Evolutionary conservation across 2,113 vertebrate species (phyloP).

Genomic region (Prunella himalayana): DNA sequence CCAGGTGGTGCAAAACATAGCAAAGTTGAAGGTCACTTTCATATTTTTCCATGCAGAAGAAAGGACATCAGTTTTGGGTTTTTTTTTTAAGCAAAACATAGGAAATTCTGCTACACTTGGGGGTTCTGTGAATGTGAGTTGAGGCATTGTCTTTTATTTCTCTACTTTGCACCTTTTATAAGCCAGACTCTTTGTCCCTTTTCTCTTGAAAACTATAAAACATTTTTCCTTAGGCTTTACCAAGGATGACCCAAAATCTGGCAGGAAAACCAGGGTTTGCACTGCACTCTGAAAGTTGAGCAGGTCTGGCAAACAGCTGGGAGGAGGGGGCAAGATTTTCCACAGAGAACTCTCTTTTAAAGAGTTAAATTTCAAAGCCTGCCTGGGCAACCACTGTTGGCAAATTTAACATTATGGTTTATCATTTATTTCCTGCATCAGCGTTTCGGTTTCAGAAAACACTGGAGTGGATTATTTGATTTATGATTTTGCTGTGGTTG

Average conservation of each 20-base stretch:
- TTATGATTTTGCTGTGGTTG: slow-evolving; percentile 7
- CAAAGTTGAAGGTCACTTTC: neutral
- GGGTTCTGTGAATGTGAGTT: neutral
- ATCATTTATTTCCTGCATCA: neutral
- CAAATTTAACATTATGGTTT: neutral
- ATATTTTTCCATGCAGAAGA: neutral
- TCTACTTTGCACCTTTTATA: neutral
- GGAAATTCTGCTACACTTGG: neutral
- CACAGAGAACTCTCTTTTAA: neutral
- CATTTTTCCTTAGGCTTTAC: neutral
- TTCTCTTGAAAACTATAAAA: neutral
- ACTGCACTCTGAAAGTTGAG: neutral
- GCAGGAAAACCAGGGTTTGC: neutral
- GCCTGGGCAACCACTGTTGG: neutral
- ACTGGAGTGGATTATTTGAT: slow-evolving; percentile 19
- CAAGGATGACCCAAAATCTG: neutral
- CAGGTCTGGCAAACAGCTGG: neutral
- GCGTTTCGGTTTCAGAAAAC: slow-evolving; percentile 3
- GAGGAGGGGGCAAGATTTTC: neutral
- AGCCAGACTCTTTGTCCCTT: neutral
- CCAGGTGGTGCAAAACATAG: neutral
- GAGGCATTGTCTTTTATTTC: neutral
- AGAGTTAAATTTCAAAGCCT: neutral
- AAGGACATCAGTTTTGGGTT: neutral
- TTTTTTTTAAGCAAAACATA: neutral